Evolutionary conservation across 2,113 vertebrate species (phyloP).

Genomic region (Myxocyprinus asiaticus): DNA sequence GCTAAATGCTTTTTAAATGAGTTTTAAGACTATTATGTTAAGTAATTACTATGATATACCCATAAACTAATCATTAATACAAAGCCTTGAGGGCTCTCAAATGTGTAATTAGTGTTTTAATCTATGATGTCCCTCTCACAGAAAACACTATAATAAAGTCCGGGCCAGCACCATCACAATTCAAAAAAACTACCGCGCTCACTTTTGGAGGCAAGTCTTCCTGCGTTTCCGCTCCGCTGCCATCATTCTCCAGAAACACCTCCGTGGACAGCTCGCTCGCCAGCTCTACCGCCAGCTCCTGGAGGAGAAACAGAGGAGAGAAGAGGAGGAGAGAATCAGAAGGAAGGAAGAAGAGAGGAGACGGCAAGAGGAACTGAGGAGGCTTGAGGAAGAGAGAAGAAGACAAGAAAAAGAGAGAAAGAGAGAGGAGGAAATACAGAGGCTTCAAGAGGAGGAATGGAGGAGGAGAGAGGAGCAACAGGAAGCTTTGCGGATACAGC

Average conservation of each 20-base stretch:
- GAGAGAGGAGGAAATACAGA: constrained; percentile 30
- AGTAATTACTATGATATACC: neutral
- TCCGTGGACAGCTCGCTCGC: constrained; percentile 80
- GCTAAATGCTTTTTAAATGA: too few relatives aligned
- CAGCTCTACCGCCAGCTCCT: constrained; percentile 73
- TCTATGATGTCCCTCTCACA: constrained; percentile 51
- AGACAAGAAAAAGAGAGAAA: constrained; percentile 52
- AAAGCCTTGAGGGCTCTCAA: neutral
- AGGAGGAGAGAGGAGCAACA: constrained; percentile 47
- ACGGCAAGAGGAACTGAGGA: constrained; percentile 68
- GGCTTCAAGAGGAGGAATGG: constrained; percentile 48
- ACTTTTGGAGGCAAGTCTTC: constrained; percentile 82
- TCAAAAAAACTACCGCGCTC: constrained; percentile 88
- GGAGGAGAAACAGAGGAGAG: constrained; percentile 72
- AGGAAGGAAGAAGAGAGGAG: constrained; percentile 64
- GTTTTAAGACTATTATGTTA: neutral
- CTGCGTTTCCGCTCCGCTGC: constrained; percentile 76
- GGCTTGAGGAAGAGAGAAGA: constrained; percentile 59
- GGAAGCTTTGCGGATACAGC: constrained; percentile 11
- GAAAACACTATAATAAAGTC: constrained; percentile 84
- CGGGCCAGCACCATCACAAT: constrained; percentile 80
- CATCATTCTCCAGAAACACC: constrained; percentile 84
- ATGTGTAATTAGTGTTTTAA: constrained; percentile 4
- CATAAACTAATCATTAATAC: neutral
- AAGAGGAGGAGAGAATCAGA: constrained; percentile 56